Evolutionary conservation across 2,888 invertebrate genomes (phyloP), one percentile per base, ranked within the genome.

Genomic region (Platyscelio sp.): DNA sequence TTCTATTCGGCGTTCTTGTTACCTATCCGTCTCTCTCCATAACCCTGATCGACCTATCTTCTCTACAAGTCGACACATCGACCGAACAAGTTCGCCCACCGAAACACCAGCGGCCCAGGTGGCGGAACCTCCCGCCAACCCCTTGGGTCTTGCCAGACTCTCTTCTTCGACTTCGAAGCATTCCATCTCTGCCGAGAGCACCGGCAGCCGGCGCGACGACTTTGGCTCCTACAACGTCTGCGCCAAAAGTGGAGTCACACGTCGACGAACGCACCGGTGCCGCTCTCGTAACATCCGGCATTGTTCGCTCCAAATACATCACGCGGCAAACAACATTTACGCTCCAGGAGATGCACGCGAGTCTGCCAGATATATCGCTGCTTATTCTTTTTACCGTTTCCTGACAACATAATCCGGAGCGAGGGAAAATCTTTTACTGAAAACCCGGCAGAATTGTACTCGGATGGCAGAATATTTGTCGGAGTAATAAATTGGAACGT

Each of bases 31-130:
- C 20, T 70, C 9, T 26, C 15, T 60, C n/a, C 20, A 6, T 22
- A 15, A 18, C 11, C 61, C 49, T 88, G 87, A 90, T 91, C 91
- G 91, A 92, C 89, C 88, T 89, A 86, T 89, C 87, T 87, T 86
- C 85, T 88, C 85, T 77, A 88, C 89, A 87, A 90, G 90, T 90
- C 90, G 90, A 89, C 91, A 91, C 89, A 88, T 88, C 87, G 87
- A 88, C 65, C 86, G 87, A 86, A 88, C 87, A 88, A 87, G 79
- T 88, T 87, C 56, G 58, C 49, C 60, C 76, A 20, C 26, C 49
- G 67, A 70, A 82, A 84, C 79, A 83, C 40, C 70, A 61, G 33
- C 67, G 43, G 61, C 26, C 61, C 72, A 79, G 79, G 67, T 65
- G 65, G 71, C 51, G 72, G 51, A 68, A 74, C 63, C 58, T 24